phyloP scores from a whole-genome alignment of 2,797 vertebrate genomes.

The Paramormyrops hopkinsi region DNA sequence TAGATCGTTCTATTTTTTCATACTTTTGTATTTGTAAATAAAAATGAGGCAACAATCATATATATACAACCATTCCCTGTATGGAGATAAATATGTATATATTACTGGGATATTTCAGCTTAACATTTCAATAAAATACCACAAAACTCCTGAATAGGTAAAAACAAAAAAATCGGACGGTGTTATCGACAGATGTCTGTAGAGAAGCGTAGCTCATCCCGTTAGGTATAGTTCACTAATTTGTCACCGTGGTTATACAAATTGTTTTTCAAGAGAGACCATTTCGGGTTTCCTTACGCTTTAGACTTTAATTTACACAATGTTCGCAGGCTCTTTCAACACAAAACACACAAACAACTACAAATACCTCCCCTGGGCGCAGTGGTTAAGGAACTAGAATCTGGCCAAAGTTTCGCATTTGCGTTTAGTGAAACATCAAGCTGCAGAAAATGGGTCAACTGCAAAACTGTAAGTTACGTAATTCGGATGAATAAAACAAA shows the following conservation, averaged over 20 bases:
- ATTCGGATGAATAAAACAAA: background rate
- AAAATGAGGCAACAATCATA: background rate
- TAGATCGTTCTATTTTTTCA: background rate
- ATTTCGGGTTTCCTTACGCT: background rate
- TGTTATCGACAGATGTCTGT: background rate
- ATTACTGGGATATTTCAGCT: background rate
- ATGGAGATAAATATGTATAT: background rate
- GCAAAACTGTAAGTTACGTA: background rate
- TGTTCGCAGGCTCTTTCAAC: background rate
- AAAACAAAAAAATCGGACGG: background rate
- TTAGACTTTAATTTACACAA: background rate
- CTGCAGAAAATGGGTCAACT: background rate
- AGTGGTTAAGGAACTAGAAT: slow-evolving; percentile 6
- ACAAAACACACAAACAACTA: background rate
- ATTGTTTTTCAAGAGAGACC: background rate
- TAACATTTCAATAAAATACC: background rate
- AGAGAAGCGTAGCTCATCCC: background rate
- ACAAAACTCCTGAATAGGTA: background rate
- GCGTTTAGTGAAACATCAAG: background rate
- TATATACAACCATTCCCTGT: background rate
- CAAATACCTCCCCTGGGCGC: slow-evolving; percentile 6
- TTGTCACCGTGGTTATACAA: background rate
- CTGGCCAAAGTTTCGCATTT: background rate
- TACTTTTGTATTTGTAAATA: background rate
- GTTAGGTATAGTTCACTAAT: background rate